These are phyloP conservation scores for Salarias fasciatus DNA, from an alignment of 2,797 vertebrate species.

Conservation along the genomic window DNA sequence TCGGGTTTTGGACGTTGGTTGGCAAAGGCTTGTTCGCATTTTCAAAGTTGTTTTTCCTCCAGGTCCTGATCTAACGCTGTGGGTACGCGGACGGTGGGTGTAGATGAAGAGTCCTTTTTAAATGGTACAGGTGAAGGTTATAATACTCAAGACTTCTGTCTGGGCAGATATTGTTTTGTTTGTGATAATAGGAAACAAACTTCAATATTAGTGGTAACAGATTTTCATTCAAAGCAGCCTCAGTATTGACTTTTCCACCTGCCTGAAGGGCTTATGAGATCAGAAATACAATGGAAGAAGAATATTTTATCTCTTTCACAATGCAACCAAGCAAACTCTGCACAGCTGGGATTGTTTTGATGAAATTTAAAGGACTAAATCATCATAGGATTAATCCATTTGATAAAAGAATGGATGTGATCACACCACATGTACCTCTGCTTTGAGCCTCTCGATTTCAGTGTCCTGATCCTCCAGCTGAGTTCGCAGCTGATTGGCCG, in stretches of 20 bases:
- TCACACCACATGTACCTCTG: conserved; percentile 84
- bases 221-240: conserved; percentile 11
- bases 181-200: too few species aligned
- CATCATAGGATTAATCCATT: too few species aligned
- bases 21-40: not conserved
- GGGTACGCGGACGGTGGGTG: not conserved
- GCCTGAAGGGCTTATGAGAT: not conserved
- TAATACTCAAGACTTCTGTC: not conserved
- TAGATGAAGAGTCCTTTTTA: not conserved
- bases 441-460: conserved; percentile 95
- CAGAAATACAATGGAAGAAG: conserved; percentile 4
- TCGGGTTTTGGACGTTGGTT: not conserved
- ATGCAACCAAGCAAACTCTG: not conserved
- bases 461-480: conserved; percentile 99
- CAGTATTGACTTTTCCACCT: not conserved
- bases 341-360: conserved; percentile 8
- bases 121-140: conserved; percentile 4
- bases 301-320: not conserved
- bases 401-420: not conserved
- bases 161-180: too few species aligned
- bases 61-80: too few species aligned
- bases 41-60: not conserved
- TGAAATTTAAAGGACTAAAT: not conserved
- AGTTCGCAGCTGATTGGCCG: conserved; percentile 94
- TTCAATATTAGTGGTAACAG: not conserved